Conservation (phyloP, 1,140 invertebrate genomes). For the Drosophila leontia region DNA sequence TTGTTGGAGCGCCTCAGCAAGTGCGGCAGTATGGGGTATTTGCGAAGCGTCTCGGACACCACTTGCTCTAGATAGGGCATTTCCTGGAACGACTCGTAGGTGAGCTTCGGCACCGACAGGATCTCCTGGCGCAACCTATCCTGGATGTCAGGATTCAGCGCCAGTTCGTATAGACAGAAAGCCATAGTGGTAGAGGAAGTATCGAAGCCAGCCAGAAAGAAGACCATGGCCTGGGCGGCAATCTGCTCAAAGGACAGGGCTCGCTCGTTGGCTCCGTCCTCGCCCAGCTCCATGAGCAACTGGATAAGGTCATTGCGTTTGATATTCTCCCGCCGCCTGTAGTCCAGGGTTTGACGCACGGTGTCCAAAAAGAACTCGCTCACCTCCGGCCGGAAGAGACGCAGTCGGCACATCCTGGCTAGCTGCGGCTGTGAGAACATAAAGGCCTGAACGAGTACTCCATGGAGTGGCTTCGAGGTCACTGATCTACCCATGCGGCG, state of each 20-base stretch:
- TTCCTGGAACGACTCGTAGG: slow-evolving; percentile 86
- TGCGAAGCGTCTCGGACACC: slow-evolving; percentile 68
- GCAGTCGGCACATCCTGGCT: slow-evolving; percentile 42
- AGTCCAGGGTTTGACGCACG: slow-evolving; percentile 62
- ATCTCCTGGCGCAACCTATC: slow-evolving; percentile 87
- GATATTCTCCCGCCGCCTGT: slow-evolving; percentile 44
- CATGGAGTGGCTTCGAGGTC: slow-evolving; percentile 25
- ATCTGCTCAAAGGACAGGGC: slow-evolving; percentile 73
- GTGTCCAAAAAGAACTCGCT: slow-evolving; percentile 85
- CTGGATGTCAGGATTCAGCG: slow-evolving; percentile 87
- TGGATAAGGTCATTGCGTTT: slow-evolving; percentile 83
- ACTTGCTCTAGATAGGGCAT: slow-evolving; percentile 87
- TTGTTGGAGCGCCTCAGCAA: slow-evolving; percentile 64
- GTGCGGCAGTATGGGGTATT: slow-evolving; percentile 85
- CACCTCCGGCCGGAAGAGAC: slow-evolving; percentile 78
- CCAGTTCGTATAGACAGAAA: slow-evolving; percentile 87
- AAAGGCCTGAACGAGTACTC: slow-evolving; percentile 30
- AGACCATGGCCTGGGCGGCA: slow-evolving; percentile 79
- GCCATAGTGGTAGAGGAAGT: slow-evolving; percentile 87
- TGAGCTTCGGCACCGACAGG: slow-evolving; percentile 84
- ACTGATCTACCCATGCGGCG: slow-evolving; percentile 52
- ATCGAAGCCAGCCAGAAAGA: slow-evolving; percentile 89
- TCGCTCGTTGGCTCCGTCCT: slow-evolving; percentile 77
- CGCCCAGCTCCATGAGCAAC: slow-evolving; percentile 86
- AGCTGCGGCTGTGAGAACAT: slow-evolving; percentile 50